Evolutionary conservation across 1,140 invertebrate genomes (phyloP).

Genomic region (Eurytemora carolleeae): DNA sequence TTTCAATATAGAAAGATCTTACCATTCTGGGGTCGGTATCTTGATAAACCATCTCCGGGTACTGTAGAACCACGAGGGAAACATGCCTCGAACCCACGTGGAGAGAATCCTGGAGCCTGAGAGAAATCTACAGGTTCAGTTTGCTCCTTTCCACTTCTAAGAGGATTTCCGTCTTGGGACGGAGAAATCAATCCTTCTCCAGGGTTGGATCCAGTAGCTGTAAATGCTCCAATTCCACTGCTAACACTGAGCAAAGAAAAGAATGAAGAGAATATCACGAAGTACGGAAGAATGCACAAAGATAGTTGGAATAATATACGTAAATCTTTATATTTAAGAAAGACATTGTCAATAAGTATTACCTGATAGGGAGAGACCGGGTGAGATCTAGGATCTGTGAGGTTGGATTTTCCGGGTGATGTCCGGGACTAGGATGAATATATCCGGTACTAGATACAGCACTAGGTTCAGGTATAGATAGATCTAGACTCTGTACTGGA

Average conservation of each 20-base stretch:
- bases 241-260: too few relatives aligned
- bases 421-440: not conserved
- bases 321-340: too few relatives aligned
- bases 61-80: not conserved
- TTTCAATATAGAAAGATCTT: too few relatives aligned
- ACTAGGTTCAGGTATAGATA: not conserved
- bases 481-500: not conserved
- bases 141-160: slow-evolving; percentile 34
- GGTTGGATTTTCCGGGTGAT: not conserved
- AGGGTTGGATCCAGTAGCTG: not conserved
- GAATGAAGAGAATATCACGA: too few relatives aligned
- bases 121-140: slow-evolving; percentile 47
- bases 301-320: too few relatives aligned
- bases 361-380: not conserved
- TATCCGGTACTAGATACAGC: not conserved
- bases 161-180: not conserved
- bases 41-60: not conserved
- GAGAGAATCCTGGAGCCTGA: slow-evolving; percentile 32
- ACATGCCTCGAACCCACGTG: slow-evolving; percentile 3
- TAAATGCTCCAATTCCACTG: not conserved
- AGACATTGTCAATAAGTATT: too few relatives aligned
- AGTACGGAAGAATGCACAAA: too few relatives aligned
- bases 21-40: not conserved
- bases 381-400: slow-evolving; percentile 14
- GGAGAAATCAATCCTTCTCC: not conserved